Evolutionary conservation across 1,140 invertebrate genomes (phyloP).

Genomic region (Apis dorsata): DNA sequence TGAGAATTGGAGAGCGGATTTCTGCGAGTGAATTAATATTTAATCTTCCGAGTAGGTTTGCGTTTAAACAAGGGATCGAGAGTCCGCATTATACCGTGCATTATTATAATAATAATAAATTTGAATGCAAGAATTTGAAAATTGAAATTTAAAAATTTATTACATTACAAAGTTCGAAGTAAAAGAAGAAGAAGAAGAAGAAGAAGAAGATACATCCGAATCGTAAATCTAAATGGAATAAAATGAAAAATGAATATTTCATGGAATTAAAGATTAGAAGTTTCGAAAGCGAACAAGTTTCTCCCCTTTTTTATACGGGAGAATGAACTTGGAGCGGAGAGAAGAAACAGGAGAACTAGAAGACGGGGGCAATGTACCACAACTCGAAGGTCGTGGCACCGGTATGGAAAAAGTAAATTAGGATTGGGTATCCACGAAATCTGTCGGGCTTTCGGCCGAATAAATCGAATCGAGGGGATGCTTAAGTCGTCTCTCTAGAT

Average conservation of each 20-base stretch:
- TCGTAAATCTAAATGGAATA: constrained; percentile 2
- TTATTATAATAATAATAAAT: neutral
- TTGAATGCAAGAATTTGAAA: no score
- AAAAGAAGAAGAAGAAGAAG: no score
- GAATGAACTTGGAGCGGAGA: constrained; percentile 8
- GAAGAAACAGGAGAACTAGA: neutral
- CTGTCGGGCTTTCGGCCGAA: constrained; percentile 1
- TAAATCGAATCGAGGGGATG: constrained; percentile 5
- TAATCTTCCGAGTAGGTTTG: neutral
- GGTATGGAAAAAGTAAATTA: constrained; percentile 44
- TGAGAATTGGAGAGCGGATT: constrained; percentile 5
- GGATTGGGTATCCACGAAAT: constrained; percentile 31
- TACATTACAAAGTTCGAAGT: no score
- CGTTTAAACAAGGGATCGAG: neutral
- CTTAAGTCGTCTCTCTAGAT: neutral
- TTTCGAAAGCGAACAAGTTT: constrained; percentile 16
- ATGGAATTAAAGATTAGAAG: constrained; percentile 18
- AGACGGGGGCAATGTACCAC: constrained; percentile 20
- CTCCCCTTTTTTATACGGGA: neutral
- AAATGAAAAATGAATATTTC: constrained; percentile 19
- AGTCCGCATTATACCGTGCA: neutral
- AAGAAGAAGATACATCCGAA: neutral
- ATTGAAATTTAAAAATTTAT: no score
- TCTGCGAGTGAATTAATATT: constrained; percentile 22
- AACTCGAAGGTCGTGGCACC: constrained; percentile 11